A percentile compares a stretch with the other conserved stretches of the same genome.
phyloP scores from a whole-genome alignment of 2,797 vertebrate genomes.

The Lophotriccus pileatus region DNA sequence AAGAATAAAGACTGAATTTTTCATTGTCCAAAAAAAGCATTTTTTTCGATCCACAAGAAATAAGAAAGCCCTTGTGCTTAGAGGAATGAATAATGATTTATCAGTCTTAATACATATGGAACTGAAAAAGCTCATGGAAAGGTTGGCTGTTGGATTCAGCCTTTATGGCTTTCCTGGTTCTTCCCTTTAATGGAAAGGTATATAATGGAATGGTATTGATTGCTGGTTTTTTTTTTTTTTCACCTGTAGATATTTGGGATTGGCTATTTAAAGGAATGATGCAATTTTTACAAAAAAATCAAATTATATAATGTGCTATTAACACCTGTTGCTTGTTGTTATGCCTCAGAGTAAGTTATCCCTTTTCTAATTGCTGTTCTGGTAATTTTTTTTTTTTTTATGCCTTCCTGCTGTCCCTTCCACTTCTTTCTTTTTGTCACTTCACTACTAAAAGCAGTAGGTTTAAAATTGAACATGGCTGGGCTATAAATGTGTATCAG shows the following conservation, averaged over 20 bases:
- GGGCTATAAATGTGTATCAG: neutral
- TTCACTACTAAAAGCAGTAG: neutral
- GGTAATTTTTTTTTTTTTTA: neutral
- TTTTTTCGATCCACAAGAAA: neutral
- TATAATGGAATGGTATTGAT: neutral
- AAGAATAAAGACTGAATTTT: neutral
- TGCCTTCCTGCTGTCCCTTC: neutral
- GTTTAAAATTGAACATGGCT: neutral
- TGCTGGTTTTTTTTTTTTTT: fast-evolving
- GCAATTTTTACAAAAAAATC: neutral
- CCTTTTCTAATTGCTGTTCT: neutral
- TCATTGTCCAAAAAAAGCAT: neutral
- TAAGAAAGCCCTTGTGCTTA: neutral
- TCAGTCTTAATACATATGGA: neutral
- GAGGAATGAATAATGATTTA: neutral
- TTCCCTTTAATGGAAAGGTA: neutral
- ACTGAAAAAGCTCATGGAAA: neutral
- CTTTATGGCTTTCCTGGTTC: too few species aligned
- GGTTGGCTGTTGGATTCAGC: neutral
- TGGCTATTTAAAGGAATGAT: neutral
- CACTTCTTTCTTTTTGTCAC: neutral
- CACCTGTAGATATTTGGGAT: neutral
- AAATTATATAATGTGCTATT: neutral
- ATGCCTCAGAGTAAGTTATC: neutral
- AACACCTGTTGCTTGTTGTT: neutral